phyloP scores from a whole-genome alignment of 2,797 vertebrate genomes.

The Octomys mimax region DNA sequence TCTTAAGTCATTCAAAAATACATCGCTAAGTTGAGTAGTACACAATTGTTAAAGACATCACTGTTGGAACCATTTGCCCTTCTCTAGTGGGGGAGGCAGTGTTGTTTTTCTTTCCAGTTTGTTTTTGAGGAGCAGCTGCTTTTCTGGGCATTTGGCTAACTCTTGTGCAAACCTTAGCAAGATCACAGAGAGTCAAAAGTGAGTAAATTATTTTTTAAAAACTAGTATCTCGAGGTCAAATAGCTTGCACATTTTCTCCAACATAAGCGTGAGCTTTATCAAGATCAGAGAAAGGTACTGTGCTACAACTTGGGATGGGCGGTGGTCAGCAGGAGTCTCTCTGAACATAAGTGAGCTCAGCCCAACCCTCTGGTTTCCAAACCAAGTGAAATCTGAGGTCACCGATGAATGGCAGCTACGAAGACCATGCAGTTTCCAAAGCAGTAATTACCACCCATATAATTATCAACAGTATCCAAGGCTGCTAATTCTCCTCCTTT shows the following conservation, averaged over 20 bases:
- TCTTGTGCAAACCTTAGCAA: constrained; percentile 70
- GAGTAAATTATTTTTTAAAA: constrained; percentile 3
- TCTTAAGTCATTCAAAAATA: constrained; percentile 7
- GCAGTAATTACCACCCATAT: constrained; percentile 59
- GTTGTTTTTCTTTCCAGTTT: constrained; percentile 73
- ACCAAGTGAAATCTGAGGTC: constrained; percentile 52
- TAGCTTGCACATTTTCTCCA: constrained; percentile 52
- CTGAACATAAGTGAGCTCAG: constrained; percentile 37
- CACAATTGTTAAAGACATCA: not conserved
- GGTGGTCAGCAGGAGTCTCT: not conserved
- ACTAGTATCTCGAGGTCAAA: constrained; percentile 59
- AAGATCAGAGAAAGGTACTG: constrained; percentile 15
- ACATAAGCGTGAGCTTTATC: not conserved
- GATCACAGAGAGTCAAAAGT: constrained; percentile 60
- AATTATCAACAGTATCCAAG: constrained; percentile 75
- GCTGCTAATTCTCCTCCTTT: constrained; percentile 56
- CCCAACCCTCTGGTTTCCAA: constrained; percentile 27
- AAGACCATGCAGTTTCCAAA: constrained; percentile 64
- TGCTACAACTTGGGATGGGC: not conserved
- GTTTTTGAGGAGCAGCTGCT: constrained; percentile 76
- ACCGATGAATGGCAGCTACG: constrained; percentile 43
- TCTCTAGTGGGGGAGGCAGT: not conserved
- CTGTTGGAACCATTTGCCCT: constrained; percentile 73
- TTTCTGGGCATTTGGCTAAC: constrained; percentile 74
- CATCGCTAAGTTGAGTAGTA: not conserved